These are phyloP conservation scores for Aulostomus chinensis DNA, from an alignment of 2,797 vertebrate species.

Conservation along the genomic window DNA sequence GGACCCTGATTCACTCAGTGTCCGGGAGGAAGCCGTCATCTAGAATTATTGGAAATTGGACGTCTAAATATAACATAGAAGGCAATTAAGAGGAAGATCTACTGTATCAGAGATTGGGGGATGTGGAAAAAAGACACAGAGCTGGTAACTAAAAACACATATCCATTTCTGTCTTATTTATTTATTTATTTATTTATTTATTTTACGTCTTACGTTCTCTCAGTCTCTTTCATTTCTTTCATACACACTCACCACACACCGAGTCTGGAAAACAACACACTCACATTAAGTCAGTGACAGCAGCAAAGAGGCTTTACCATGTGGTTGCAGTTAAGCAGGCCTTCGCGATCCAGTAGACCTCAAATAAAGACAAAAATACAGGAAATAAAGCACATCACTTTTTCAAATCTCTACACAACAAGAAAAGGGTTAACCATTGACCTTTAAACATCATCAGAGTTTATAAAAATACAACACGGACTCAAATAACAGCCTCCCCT, in stretches of 20 bases:
- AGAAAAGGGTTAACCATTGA: no score
- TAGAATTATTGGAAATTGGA: no score
- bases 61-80: constrained; percentile 8
- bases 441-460: no score
- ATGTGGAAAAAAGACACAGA: no score
- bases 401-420: no score
- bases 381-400: constrained; percentile 30
- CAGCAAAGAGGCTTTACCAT: constrained; percentile 59
- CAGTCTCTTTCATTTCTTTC: background rate
- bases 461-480: no score
- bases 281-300: constrained; percentile 56
- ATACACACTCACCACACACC: constrained; percentile 46
- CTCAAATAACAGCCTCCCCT: no score
- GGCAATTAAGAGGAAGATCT: background rate
- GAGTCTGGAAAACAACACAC: constrained; percentile 66
- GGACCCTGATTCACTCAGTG: constrained; percentile 28
- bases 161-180: no score
- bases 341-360: constrained; percentile 51
- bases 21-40: background rate
- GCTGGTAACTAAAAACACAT: no score
- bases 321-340: constrained; percentile 62
- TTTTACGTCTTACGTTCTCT: no score
- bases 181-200: no score
- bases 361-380: constrained; percentile 32
- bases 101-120: background rate